Evolutionary conservation across 37 sponge, comb jelly and placozoan genomes (phyloP).

Genomic region (Diacarnus erythraeanus): DNA sequence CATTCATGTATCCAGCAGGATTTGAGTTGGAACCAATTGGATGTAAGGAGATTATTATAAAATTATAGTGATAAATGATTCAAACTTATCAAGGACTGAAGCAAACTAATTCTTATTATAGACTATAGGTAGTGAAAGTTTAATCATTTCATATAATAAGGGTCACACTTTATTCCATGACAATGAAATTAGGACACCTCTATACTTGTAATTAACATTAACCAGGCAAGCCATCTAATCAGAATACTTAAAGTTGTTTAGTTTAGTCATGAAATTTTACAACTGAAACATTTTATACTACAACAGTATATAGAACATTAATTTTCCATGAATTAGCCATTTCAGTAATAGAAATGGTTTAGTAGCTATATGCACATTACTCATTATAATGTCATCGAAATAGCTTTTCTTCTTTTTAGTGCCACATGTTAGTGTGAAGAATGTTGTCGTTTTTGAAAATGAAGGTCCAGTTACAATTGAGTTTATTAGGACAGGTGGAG

Average conservation of each 20-base stretch:
- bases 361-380: too few species aligned
- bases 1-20: constrained; percentile 40
- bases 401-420: constrained; percentile 5
- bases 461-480: constrained; percentile 6
- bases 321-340: not conserved
- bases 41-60: constrained; percentile 12
- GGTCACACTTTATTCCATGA: too few species aligned
- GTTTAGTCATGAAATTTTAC: not conserved
- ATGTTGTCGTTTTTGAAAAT: constrained; percentile 13
- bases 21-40: constrained; percentile 42
- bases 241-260: not conserved
- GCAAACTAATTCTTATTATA: too few species aligned
- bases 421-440: not conserved
- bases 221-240: not conserved
- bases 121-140: too few species aligned
- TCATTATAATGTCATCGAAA: too few species aligned
- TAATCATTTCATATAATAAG: too few species aligned
- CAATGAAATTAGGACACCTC: too few species aligned
- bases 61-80: not conserved
- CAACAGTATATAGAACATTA: too few species aligned
- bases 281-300: too few species aligned
- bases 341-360: not conserved
- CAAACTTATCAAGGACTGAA: too few species aligned
- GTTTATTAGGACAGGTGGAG: constrained; percentile 15
- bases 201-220: too few species aligned